These are phyloP conservation scores for Hydrozoanthus tunicans DNA, from an alignment of 64 coral and sea anemone genomes.

Conservation along the genomic window DNA sequence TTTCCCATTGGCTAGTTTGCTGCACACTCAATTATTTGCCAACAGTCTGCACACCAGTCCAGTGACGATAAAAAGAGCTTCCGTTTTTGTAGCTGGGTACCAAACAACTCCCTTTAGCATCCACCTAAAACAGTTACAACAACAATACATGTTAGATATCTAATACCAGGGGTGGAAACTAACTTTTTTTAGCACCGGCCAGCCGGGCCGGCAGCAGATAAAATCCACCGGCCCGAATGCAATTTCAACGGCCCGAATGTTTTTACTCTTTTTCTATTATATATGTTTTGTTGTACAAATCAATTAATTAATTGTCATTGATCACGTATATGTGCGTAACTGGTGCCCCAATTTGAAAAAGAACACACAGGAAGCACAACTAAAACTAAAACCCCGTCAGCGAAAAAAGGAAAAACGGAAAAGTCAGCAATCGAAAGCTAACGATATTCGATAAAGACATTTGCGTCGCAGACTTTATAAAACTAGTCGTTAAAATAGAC, in stretches of 20 bases:
- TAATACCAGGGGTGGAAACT: neutral
- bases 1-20: neutral
- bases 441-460: too few relatives aligned
- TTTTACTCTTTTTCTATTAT: neutral
- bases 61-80: neutral
- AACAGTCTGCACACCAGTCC: neutral
- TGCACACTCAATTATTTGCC: neutral
- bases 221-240: neutral
- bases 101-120: constrained; percentile 3
- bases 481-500: too few relatives aligned
- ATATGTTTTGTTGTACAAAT: too few relatives aligned
- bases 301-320: too few relatives aligned
- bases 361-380: too few relatives aligned
- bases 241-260: neutral
- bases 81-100: neutral
- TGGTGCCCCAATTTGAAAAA: too few relatives aligned
- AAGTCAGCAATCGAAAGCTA: too few relatives aligned
- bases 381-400: too few relatives aligned
- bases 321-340: too few relatives aligned
- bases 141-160: neutral
- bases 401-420: too few relatives aligned
- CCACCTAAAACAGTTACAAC: constrained; percentile 24
- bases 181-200: neutral
- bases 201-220: too few relatives aligned
- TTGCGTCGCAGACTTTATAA: too few relatives aligned